A percentile compares a stretch with the other conserved stretches of the same genome.
These are phyloP conservation scores for Calvadosia cruxmelitensis DNA, from an alignment of 30 jellyfish, hydroid and myxozoan species.

Conservation along the genomic window DNA sequence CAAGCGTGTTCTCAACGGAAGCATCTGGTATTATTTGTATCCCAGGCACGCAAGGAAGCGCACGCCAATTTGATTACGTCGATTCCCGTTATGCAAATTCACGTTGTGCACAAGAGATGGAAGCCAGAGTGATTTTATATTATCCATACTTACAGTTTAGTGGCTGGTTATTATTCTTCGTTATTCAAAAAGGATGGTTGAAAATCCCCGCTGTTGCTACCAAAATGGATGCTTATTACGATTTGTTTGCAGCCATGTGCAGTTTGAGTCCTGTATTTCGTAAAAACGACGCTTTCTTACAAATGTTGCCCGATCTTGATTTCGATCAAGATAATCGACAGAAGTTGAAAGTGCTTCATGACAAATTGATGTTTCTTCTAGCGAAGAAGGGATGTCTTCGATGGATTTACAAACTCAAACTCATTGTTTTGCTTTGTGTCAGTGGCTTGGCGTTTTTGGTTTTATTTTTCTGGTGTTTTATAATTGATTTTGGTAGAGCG, in stretches of 20 bases:
- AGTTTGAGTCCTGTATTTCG: conserved; percentile 31
- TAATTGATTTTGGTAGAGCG: conserved; percentile 25
- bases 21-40: conserved; percentile 63
- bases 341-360: conserved; percentile 48
- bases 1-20: conserved; percentile 42
- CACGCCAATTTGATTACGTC: conserved; percentile 20
- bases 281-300: conserved; percentile 19
- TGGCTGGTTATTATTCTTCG: conserved; percentile 41
- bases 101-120: conserved; percentile 61
- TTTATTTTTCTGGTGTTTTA: conserved; percentile 35
- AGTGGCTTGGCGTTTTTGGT: conserved; percentile 14
- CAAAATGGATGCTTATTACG: conserved; percentile 46
- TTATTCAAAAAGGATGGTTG: conserved; percentile 50
- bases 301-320: conserved; percentile 47
- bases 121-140: conserved; percentile 33
- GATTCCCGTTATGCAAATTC: conserved; percentile 52
- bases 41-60: conserved; percentile 7
- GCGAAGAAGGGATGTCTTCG: conserved; percentile 33
- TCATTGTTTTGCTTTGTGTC: conserved; percentile 6
- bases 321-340: conserved; percentile 30
- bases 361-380: conserved; percentile 42
- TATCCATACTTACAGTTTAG: conserved; percentile 44
- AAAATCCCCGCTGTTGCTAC: conserved; percentile 61
- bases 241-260: conserved; percentile 39
- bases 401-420: conserved; percentile 44